Conservation (phyloP, 2,797 vertebrate genomes). For the Epinephelus malabaricus region DNA sequence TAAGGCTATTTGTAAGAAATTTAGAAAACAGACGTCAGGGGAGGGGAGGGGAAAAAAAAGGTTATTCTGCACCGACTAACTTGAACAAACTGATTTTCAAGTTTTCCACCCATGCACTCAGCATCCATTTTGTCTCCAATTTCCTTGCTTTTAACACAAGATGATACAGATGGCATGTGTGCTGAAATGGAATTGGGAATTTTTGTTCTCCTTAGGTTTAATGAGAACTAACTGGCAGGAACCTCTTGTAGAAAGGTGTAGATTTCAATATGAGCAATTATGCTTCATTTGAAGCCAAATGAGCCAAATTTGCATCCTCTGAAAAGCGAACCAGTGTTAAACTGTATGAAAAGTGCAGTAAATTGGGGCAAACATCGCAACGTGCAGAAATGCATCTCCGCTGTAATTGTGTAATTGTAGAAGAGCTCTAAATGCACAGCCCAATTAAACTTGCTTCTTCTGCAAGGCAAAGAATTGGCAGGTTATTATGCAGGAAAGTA, state of each 20-base stretch:
- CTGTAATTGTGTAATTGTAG: slow-evolving; percentile 91
- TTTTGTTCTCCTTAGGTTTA: slow-evolving; percentile 86
- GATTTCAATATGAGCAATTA: slow-evolving; percentile 91
- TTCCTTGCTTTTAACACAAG: slow-evolving; percentile 86
- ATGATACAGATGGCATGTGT: slow-evolving; percentile 87
- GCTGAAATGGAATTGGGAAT: slow-evolving; percentile 83
- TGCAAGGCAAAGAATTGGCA: slow-evolving; percentile 88
- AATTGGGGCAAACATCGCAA: slow-evolving; percentile 89
- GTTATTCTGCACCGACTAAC: slow-evolving; percentile 52
- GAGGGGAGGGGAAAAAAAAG: neutral
- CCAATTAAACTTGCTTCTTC: slow-evolving; percentile 92
- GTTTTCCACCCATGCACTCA: slow-evolving; percentile 73
- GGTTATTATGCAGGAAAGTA: slow-evolving; percentile 86
- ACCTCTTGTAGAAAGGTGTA: slow-evolving; percentile 90
- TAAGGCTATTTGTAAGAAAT: slow-evolving; percentile 59
- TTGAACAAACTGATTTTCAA: slow-evolving; percentile 73
- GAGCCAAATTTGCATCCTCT: slow-evolving; percentile 90
- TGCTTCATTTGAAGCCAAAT: slow-evolving; percentile 89
- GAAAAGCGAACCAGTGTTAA: slow-evolving; percentile 88
- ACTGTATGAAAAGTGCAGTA: slow-evolving; percentile 90
- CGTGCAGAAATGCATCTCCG: slow-evolving; percentile 89
- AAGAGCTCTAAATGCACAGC: slow-evolving; percentile 89
- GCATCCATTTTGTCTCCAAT: slow-evolving; percentile 84
- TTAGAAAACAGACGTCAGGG: slow-evolving; percentile 58
- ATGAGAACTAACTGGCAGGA: slow-evolving; percentile 89